Percentiles rank a stretch among this genome's conserved stretches.
Evolutionary conservation across 2,113 vertebrate species (phyloP).

Genomic region (Neodontobutis hainanensis): DNA sequence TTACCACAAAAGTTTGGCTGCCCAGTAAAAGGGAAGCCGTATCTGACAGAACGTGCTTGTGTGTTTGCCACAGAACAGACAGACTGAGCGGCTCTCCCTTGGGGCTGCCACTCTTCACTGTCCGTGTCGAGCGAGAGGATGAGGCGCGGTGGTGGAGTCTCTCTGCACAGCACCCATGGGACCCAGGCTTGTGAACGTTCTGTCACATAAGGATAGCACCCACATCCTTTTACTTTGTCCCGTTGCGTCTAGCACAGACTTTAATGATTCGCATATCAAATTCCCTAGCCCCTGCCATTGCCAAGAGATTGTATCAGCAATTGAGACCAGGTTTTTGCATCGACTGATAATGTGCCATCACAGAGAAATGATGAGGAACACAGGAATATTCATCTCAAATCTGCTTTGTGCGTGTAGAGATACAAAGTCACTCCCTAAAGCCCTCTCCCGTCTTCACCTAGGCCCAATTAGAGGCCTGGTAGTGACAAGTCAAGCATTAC

Average conservation of each 20-base stretch:
- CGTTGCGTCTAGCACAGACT: constrained; percentile 20
- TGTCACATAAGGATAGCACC: constrained; percentile 55
- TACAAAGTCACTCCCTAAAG: constrained; percentile 58
- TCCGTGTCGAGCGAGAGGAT: constrained; percentile 58
- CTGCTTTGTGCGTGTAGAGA: constrained; percentile 53
- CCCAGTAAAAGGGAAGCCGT: constrained; percentile 46
- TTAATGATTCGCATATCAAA: constrained; percentile 30
- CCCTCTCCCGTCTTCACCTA: constrained; percentile 49
- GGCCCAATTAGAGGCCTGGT: constrained; percentile 76
- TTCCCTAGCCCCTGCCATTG: background rate
- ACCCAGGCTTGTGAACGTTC: constrained; percentile 39
- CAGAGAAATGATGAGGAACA: background rate
- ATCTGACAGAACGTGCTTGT: constrained; percentile 67
- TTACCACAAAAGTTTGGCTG: constrained; percentile 49
- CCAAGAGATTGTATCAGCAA: background rate
- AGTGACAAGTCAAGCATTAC: constrained; percentile 75
- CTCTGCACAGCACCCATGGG: constrained; percentile 38
- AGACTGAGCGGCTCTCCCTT: constrained; percentile 51
- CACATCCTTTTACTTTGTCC: constrained; percentile 33
- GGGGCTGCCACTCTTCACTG: constrained; percentile 60
- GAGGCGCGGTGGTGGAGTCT: constrained; percentile 44
- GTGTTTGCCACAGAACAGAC: constrained; percentile 53
- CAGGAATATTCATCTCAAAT: constrained; percentile 14
- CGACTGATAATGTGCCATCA: background rate
- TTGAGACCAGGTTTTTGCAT: background rate